Conservation (phyloP, 2,797 vertebrate species). For the Chromis chromis region DNA sequence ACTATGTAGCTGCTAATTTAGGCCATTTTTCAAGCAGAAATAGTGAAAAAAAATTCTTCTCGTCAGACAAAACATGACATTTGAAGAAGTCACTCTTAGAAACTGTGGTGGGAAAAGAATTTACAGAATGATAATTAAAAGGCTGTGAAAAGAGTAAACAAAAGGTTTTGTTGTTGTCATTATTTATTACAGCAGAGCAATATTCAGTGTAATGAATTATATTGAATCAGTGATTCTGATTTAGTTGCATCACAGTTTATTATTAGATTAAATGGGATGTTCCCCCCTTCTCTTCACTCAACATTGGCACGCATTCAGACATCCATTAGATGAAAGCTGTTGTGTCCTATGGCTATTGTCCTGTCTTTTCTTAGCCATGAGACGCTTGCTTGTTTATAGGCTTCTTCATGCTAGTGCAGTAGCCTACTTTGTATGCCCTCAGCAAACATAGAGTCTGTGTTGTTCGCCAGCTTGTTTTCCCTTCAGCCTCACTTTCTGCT, state of each 20-base stretch:
- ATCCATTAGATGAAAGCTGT: background rate
- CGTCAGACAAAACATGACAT: background rate
- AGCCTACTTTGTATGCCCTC: constrained; percentile 62
- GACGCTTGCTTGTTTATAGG: constrained; percentile 24
- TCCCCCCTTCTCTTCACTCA: background rate
- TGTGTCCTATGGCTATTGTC: constrained; percentile 3
- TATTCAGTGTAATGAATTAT: no score
- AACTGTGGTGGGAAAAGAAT: background rate
- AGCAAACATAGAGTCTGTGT: constrained; percentile 37
- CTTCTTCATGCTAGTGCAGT: constrained; percentile 20
- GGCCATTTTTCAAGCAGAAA: background rate
- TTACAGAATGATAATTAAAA: background rate
- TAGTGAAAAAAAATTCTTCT: background rate
- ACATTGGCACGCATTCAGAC: background rate
- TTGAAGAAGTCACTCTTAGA: background rate
- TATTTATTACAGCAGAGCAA: background rate
- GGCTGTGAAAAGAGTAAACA: background rate
- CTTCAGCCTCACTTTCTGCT: constrained; percentile 35
- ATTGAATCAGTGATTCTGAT: background rate
- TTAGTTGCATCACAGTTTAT: background rate
- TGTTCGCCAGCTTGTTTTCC: constrained; percentile 40
- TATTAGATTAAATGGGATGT: background rate
- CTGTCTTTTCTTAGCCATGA: constrained; percentile 22
- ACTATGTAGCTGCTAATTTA: no score
- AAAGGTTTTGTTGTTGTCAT: background rate